phyloP scores from a whole-genome alignment of 2,113 vertebrate species.

The Crotophaga sulcirostris region DNA sequence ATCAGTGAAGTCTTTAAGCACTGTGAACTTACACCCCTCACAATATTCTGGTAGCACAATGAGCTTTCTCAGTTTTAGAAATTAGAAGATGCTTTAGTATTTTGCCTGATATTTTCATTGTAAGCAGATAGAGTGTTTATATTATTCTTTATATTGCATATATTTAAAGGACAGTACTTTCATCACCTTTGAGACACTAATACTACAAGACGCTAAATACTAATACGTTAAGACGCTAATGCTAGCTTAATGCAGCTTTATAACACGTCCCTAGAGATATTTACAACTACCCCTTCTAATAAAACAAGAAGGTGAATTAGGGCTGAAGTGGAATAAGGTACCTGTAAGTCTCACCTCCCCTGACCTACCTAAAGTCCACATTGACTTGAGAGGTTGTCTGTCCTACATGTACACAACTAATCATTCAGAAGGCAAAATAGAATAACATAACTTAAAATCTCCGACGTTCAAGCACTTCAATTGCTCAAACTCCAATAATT shows the following conservation, averaged over 20 bases:
- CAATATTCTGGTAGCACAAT: neutral
- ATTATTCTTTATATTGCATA: neutral
- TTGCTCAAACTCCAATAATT: rapidly evolving
- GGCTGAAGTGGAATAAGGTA: constrained; percentile 13
- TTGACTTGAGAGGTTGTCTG: neutral
- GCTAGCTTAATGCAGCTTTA: constrained; percentile 60
- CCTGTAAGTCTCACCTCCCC: neutral
- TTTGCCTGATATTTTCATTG: neutral
- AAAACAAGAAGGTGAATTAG: constrained; percentile 24
- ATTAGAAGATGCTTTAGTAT: neutral
- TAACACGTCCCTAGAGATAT: constrained; percentile 40
- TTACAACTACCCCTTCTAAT: constrained; percentile 36
- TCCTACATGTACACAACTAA: neutral
- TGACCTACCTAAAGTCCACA: constrained; percentile 7
- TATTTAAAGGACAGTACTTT: constrained; percentile 25
- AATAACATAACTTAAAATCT: neutral
- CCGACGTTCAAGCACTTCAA: neutral
- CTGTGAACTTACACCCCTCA: neutral
- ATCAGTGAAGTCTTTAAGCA: neutral
- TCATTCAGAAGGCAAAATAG: neutral
- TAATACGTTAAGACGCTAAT: constrained; percentile 45
- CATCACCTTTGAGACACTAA: constrained; percentile 42
- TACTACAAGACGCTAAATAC: constrained; percentile 1
- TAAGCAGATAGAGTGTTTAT: neutral
- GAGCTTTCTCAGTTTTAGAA: neutral